Percentiles rank a stretch among this genome's conserved stretches.
These are phyloP conservation scores for Calliphora vicina DNA, from an alignment of 1,140 invertebrate genomes.

Conservation along the genomic window DNA sequence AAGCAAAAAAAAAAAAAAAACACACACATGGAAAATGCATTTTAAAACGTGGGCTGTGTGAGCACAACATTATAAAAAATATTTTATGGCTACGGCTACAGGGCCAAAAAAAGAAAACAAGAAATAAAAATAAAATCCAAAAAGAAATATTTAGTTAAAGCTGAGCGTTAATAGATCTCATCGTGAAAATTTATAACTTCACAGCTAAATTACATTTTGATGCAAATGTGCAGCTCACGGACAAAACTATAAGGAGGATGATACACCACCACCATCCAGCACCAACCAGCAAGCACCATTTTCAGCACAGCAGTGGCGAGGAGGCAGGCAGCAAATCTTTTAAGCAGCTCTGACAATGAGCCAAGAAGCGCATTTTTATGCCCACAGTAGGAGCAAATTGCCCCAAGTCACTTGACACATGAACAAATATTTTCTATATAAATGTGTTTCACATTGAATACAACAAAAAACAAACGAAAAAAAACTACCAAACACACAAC, in stretches of 20 bases:
- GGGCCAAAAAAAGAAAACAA: background rate
- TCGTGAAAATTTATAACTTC: slow-evolving; percentile 51
- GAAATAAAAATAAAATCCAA: background rate
- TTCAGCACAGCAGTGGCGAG: background rate
- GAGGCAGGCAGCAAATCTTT: background rate
- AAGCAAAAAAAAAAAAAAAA: background rate
- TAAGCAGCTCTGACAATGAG: slow-evolving; percentile 4
- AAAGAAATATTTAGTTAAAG: background rate
- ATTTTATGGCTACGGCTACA: background rate
- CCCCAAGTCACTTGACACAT: slow-evolving; percentile 47
- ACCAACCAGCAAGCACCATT: background rate
- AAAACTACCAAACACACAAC: background rate
- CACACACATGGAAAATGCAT: background rate
- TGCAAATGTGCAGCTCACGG: slow-evolving; percentile 31
- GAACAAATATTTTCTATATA: slow-evolving; percentile 42
- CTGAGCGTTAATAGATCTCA: slow-evolving; percentile 59
- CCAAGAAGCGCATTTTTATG: slow-evolving; percentile 38
- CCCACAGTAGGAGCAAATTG: slow-evolving; percentile 58
- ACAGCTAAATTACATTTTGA: slow-evolving; percentile 40
- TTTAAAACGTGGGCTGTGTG: background rate
- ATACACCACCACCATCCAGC: background rate
- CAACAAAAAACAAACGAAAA: slow-evolving; percentile 24
- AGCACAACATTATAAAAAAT: background rate
- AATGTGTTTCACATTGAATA: slow-evolving; percentile 25
- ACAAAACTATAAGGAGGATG: slow-evolving; percentile 35